Base-by-base conservation (phyloP, 2,888 invertebrate species). In the Chouioia cunea region DNA sequence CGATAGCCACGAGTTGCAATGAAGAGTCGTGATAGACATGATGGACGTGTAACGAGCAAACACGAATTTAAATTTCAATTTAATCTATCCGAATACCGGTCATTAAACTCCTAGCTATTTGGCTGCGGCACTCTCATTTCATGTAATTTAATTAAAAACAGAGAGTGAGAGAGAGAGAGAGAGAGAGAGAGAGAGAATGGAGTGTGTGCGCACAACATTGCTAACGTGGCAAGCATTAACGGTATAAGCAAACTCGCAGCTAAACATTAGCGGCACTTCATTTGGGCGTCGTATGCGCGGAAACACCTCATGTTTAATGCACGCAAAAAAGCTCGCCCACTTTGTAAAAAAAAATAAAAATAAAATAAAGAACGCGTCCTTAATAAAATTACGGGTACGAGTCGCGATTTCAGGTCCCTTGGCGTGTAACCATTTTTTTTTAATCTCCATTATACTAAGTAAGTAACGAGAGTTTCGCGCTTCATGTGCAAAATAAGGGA, bases 401-500 rank as follows among this genome's bases (percentile, higher is more conserved):
- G 48, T 52, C 20, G 57, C 54, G 70, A 70, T 65, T 65, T 65
- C 54, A 56, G 36, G 56, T 63, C 69, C 64, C 63, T 18, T 14
- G 59, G 36, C 59, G 62, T 47, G 46, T 58, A 63, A 66, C 47
- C 57, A 53, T 71, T 63, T 66, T 62, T 62, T 71, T 72, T 68
- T 58, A 69, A 69, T 72, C 72, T 69, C 65, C 65, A 72, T 72
- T 72, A 65, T 72, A 65, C 67, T 68, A 69, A 69, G 68, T 72
- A 69, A 72, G 65, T 72, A 73, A 56, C 57, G 58, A 58, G 58
- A 65, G 57, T 2, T 16, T 12, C 4, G 53, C 36, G 15, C 4
- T 57, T 18, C 54, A 18, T 8, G 36, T 48, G 12, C 27, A 20
- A 70, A 66, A 65, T 71, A 65, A 63, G n/a, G 4, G 3, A 18